Conservation (phyloP, 2,113 vertebrate species). For the Nibea coibor region DNA sequence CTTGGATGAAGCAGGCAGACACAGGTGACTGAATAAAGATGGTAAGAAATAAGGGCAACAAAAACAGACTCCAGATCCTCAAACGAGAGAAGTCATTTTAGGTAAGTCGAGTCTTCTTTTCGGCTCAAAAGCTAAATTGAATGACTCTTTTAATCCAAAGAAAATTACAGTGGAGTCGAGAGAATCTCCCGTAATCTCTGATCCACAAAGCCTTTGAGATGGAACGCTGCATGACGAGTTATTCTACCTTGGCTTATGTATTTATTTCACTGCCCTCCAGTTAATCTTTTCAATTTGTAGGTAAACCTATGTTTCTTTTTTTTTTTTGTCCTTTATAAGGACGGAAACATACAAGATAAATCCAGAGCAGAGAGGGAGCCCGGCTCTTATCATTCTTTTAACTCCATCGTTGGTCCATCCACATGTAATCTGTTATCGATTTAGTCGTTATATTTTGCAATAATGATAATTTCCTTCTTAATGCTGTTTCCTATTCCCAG, state of each 20-base stretch:
- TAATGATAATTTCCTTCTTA: background rate
- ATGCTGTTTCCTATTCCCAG: background rate
- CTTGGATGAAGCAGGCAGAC: constrained; percentile 18
- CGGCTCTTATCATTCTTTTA: background rate
- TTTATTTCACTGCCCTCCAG: constrained; percentile 3
- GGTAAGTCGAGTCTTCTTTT: background rate
- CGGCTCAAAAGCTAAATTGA: constrained; percentile 7
- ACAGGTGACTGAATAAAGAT: constrained; percentile 24
- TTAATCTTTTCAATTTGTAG: constrained; percentile 7
- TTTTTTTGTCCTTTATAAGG: background rate
- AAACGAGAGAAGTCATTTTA: background rate
- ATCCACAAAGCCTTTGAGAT: constrained; percentile 19
- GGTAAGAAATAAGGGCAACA: constrained; percentile 11
- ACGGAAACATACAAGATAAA: background rate
- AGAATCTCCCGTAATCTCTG: constrained; percentile 2
- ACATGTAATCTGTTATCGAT: background rate
- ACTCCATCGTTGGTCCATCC: background rate
- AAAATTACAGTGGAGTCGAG: background rate
- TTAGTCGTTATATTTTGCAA: constrained; percentile 7
- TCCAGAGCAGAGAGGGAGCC: background rate
- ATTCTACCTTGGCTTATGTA: background rate
- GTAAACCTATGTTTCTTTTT: background rate
- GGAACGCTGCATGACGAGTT: background rate
- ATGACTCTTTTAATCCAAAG: constrained; percentile 4
- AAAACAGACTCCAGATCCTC: constrained; percentile 7